Conservation (phyloP, 2,888 invertebrate genomes). For the Yponomeuta malinellus region DNA sequence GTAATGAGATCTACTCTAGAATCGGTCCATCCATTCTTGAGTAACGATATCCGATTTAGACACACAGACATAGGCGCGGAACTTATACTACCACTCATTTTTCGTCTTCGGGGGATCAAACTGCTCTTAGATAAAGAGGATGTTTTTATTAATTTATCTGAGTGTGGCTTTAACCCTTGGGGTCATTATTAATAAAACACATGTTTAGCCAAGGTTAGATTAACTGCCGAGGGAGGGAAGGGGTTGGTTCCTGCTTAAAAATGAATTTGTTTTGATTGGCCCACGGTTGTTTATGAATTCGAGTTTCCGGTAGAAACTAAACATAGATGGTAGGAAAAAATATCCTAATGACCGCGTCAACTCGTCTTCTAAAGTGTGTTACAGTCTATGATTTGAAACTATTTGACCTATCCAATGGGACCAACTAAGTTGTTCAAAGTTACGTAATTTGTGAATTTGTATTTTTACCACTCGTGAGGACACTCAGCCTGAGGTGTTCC, state of each 20-base stretch:
- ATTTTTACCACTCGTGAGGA: too few relatives aligned
- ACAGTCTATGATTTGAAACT: too few relatives aligned
- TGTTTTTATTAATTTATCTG: constrained; percentile 67
- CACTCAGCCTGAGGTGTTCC: too few relatives aligned
- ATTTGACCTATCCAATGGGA: too few relatives aligned
- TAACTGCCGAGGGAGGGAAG: constrained; percentile 48
- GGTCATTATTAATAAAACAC: constrained; percentile 41
- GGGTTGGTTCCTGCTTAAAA: constrained; percentile 50
- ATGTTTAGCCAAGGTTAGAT: constrained; percentile 55
- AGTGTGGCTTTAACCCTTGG: constrained; percentile 56
- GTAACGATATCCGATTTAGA: too few relatives aligned
- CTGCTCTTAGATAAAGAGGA: constrained; percentile 57
- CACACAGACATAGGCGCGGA: too few relatives aligned
- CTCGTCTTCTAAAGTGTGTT: too few relatives aligned
- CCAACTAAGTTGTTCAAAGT: too few relatives aligned
- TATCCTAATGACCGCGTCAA: not conserved
- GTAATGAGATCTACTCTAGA: too few relatives aligned
- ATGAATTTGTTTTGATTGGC: constrained; percentile 68
- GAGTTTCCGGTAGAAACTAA: constrained; percentile 44
- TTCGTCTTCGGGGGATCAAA: constrained; percentile 32
- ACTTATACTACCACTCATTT: not conserved
- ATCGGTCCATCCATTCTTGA: too few relatives aligned
- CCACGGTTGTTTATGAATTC: constrained; percentile 38
- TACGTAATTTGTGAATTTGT: too few relatives aligned
- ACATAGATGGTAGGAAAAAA: not conserved